phyloP scores from a whole-genome alignment of 2,888 invertebrate species.

The Mythimna loreyi region DNA sequence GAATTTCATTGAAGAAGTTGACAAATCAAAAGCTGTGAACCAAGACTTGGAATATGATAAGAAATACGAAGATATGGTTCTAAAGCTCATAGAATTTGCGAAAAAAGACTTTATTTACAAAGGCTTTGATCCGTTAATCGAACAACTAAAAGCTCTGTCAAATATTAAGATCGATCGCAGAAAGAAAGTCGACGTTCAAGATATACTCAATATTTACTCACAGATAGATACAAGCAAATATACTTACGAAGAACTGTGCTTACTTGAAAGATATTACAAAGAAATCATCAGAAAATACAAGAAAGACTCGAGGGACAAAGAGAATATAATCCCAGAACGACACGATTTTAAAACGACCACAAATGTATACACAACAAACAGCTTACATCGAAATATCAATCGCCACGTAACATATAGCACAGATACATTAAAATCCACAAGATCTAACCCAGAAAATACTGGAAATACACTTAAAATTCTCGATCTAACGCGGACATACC shows the following conservation, averaged over 20 bases:
- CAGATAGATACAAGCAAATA: conserved; percentile 85
- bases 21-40: conserved; percentile 82
- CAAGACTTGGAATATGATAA: conserved; percentile 85
- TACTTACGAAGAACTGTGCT: conserved; percentile 86
- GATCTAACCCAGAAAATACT: conserved; percentile 68
- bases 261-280: conserved; percentile 86
- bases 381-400: conserved; percentile 71
- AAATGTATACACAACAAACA: conserved; percentile 68
- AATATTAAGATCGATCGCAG: conserved; percentile 81
- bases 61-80: conserved; percentile 87
- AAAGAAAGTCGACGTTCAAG: conserved; percentile 82
- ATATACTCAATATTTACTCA: conserved; percentile 84
- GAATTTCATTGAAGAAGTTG: conserved; percentile 85
- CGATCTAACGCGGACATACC: conserved; percentile 84
- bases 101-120: conserved; percentile 87
- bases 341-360: conserved; percentile 73
- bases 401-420: conserved; percentile 65
- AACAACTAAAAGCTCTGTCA: conserved; percentile 82
- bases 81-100: conserved; percentile 86
- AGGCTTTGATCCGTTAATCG: conserved; percentile 88
- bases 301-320: conserved; percentile 74
- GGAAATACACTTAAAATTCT: conserved; percentile 80
- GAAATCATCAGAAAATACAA: conserved; percentile 86
- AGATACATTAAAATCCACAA: conserved; percentile 71
- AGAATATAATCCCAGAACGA: conserved; percentile 71